phyloP scores from a whole-genome alignment of 2,113 vertebrate genomes.

The Lepidothrix coronata region DNA sequence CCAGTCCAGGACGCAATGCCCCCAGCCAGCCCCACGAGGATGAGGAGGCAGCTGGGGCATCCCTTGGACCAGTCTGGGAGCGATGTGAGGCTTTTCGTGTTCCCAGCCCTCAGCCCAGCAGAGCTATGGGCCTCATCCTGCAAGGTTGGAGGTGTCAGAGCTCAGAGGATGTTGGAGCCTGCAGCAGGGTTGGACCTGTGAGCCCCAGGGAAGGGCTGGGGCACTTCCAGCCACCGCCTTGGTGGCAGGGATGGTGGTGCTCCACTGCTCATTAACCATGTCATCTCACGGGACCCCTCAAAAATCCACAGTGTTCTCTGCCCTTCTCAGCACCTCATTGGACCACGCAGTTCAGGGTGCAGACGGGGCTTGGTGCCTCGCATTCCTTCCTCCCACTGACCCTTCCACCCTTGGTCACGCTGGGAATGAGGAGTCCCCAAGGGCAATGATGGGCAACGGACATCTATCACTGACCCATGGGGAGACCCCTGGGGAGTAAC shows the following conservation, averaged over 20 bases:
- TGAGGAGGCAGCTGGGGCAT: background rate
- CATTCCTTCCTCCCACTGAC: background rate
- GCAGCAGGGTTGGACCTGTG: background rate
- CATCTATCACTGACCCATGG: background rate
- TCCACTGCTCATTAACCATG: background rate
- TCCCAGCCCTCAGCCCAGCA: background rate
- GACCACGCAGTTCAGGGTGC: too few relatives aligned
- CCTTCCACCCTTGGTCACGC: background rate
- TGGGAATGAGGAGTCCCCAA: background rate
- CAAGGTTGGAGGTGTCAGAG: background rate
- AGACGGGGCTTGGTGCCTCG: background rate
- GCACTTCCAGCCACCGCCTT: background rate
- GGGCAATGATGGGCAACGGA: background rate
- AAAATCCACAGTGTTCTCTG: background rate
- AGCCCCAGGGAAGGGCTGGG: background rate
- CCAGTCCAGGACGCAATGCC: background rate
- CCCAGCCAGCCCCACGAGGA: background rate
- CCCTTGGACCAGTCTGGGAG: background rate
- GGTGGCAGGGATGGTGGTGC: background rate
- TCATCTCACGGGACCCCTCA: background rate
- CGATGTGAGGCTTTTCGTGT: accelerated
- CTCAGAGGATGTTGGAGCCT: background rate
- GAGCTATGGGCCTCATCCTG: background rate
- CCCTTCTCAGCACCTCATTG: background rate
- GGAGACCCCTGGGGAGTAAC: background rate